Percentiles rank a stretch among this genome's conserved stretches.
phyloP scores from a whole-genome alignment of 2,113 vertebrate species.

The Prolemur simus region DNA sequence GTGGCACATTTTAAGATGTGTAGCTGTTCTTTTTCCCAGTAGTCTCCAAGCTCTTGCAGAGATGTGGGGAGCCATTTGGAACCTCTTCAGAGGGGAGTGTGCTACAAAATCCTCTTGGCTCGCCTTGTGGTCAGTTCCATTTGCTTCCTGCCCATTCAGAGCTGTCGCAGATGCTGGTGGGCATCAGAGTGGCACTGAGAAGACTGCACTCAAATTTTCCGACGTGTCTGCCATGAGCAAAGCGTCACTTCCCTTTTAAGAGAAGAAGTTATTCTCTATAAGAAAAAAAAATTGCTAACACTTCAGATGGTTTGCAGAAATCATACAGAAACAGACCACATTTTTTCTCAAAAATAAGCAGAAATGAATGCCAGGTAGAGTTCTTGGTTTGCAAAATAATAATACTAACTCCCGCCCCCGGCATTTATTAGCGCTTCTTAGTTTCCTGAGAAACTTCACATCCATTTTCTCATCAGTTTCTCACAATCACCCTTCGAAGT shows the following conservation, averaged over 20 bases:
- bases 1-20: background rate
- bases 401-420: background rate
- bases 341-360: background rate
- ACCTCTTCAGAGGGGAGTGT: background rate
- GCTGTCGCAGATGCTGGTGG: background rate
- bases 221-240: background rate
- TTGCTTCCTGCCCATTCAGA: background rate
- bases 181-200: background rate
- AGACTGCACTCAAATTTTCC: constrained; percentile 5
- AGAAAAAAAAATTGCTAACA: background rate
- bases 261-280: constrained; percentile 16
- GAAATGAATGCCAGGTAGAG: constrained; percentile 17
- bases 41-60: background rate
- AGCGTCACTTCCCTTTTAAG: constrained; percentile 25
- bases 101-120: background rate
- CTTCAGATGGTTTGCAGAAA: background rate
- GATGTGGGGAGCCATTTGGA: background rate
- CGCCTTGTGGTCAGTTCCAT: background rate
- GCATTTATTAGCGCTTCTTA: background rate
- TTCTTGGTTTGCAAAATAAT: background rate
- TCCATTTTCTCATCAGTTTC: background rate
- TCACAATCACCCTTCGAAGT: background rate
- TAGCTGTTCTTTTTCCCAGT: background rate
- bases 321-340: background rate
- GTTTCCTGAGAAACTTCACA: constrained; percentile 2